Percentiles rank a stretch among this genome's conserved stretches.
phyloP scores from a whole-genome alignment of 2,797 vertebrate genomes.

The Cossypha polioptera region DNA sequence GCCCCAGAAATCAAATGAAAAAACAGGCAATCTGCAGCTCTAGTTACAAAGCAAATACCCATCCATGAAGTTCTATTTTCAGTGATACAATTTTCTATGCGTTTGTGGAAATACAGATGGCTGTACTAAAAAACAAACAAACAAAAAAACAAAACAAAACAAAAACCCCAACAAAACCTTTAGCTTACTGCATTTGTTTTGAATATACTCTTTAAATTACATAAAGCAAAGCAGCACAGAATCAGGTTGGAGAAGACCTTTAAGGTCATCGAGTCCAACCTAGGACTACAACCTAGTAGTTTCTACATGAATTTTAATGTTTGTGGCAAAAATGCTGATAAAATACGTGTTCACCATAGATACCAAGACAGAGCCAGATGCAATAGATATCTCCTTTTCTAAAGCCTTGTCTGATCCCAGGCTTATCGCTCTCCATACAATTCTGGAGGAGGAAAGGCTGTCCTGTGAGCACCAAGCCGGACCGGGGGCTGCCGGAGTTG shows the following conservation, averaged over 20 bases:
- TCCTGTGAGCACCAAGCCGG: rapidly evolving
- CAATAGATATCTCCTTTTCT: rapidly evolving
- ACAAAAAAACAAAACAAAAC: background rate
- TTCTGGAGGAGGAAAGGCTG: background rate
- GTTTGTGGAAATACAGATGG: background rate
- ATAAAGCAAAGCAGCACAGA: background rate
- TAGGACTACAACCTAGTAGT: background rate
- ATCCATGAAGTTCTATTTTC: background rate
- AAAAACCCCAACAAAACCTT: background rate
- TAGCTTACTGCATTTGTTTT: background rate
- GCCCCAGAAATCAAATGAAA: background rate
- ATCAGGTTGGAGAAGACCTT: background rate
- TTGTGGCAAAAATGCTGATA: background rate
- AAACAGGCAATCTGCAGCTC: background rate
- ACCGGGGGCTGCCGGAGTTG: rapidly evolving
- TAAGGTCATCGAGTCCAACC: background rate
- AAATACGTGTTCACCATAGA: rapidly evolving
- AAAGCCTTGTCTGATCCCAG: background rate
- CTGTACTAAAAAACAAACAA: background rate
- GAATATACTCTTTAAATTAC: background rate
- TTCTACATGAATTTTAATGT: background rate
- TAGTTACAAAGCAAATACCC: background rate
- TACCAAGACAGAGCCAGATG: background rate
- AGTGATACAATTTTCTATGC: background rate
- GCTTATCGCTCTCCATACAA: background rate